Conservation (phyloP, 2,113 vertebrate species). For the Mohoua ochrocephala region DNA sequence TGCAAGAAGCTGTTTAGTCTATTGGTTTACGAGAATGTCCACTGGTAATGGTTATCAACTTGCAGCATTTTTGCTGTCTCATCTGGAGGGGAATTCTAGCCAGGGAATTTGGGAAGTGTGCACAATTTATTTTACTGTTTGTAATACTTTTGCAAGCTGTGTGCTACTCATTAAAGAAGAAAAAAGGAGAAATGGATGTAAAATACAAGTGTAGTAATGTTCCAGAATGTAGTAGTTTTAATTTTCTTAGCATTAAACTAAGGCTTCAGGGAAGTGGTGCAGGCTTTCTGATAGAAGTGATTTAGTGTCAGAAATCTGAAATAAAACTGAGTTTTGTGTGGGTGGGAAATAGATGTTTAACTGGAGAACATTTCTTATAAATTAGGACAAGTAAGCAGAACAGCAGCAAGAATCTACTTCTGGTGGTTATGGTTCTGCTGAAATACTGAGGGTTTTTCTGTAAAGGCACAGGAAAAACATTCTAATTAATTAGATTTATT, state of each 20-base stretch:
- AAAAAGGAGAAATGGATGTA: neutral
- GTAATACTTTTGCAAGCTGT: neutral
- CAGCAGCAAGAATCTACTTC: neutral
- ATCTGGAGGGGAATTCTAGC: neutral
- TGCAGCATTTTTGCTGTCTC: neutral
- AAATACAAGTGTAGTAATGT: neutral
- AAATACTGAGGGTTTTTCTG: neutral
- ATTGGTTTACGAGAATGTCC: neutral
- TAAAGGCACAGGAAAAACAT: neutral
- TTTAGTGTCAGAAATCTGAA: slow-evolving; percentile 30
- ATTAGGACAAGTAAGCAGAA: neutral
- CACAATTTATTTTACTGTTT: neutral
- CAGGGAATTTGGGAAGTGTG: neutral
- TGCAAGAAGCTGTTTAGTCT: neutral
- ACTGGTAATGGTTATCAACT: neutral
- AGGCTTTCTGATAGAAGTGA: neutral
- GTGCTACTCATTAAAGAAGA: neutral
- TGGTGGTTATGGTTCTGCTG: neutral
- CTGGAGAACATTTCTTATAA: neutral
- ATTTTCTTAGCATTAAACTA: neutral
- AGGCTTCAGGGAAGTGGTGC: neutral
- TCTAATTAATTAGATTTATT: slow-evolving; percentile 47
- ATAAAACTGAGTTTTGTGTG: slow-evolving; percentile 23
- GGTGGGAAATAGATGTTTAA: slow-evolving; percentile 18
- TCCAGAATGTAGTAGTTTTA: neutral